Evolutionary conservation across 64 coral and sea anemone species (phyloP).

Genomic region (Montipora efflorescens): DNA sequence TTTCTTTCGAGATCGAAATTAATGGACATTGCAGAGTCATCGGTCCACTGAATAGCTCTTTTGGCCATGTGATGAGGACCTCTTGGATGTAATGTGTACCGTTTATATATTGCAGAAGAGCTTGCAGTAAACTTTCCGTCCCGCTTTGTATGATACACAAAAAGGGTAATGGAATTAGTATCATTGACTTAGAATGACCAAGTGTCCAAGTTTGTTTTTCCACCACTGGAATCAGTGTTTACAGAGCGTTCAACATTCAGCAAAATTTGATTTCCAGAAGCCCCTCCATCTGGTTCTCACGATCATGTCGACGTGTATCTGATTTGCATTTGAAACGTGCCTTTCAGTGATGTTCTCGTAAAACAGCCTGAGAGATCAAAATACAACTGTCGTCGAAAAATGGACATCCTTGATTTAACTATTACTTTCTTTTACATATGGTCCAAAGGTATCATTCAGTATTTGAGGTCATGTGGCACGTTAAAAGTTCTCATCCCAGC

Average conservation of each 20-base stretch:
- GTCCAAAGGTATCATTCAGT: neutral
- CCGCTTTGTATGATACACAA: too few species aligned
- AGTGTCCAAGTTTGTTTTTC: too few species aligned
- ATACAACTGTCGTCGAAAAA: neutral
- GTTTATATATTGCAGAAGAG: too few species aligned
- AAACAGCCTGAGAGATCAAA: neutral
- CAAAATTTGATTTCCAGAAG: neutral
- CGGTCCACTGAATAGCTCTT: too few species aligned
- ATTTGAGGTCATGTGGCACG: neutral
- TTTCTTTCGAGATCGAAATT: too few species aligned
- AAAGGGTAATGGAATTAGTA: too few species aligned
- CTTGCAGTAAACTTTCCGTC: too few species aligned
- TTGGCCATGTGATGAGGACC: too few species aligned
- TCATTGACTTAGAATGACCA: neutral
- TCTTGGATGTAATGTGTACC: too few species aligned
- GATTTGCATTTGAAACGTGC: neutral
- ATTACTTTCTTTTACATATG: neutral
- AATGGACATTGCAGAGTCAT: too few species aligned
- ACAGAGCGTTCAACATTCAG: neutral
- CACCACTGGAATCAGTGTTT: neutral
- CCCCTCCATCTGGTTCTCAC: neutral
- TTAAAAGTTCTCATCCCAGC: slow-evolving; percentile 99
- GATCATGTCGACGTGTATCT: too few species aligned
- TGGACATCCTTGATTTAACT: neutral
- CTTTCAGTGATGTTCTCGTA: too few species aligned